Base-by-base conservation (phyloP, 2,888 invertebrate genomes). In the Philopedon plagiatum region DNA sequence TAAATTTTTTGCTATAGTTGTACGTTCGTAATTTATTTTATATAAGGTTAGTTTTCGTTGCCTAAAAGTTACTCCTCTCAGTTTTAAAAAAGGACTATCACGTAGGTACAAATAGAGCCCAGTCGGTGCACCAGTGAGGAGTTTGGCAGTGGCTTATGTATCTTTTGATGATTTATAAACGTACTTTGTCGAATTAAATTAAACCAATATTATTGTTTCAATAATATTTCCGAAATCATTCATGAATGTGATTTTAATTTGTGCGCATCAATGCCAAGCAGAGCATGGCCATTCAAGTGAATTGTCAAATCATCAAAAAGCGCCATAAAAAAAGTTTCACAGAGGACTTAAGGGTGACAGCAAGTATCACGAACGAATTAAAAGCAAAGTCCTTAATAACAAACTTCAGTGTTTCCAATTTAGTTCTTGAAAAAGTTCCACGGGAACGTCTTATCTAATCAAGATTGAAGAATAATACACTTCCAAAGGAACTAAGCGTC, bases 391-490 rank as follows among this genome's bases (percentile, higher is more conserved):
- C 41, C n/a, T 15, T 11, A 41, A 60, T 60, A 2, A 58, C 39
- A 2, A 21, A 18, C 19, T 51, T 11, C 8, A 39, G 37, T 49
- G 54, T 63, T 23, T 46, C 49, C 18, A 23, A 13, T 63, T 54
- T 54, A 3, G 23, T 63, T 9, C 21, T 23, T n/a, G 60, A 18
- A 41, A 62, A 41, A 56, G 41, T 34, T 7, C 37, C 37, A 19
- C 54, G 21, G 15, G 69, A 69, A 29, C 44, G 69, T 5, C 62
- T 69, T 39, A 62, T 69, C 5, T 69, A 62, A 62, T 41, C 5
- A 18, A 51, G 37, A 29, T 9, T 7, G 26, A 56, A 32, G 26
- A 11, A 15, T 2, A 32, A 61, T 9, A 49, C 3, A n/a, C 23
- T 49, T 49, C 7, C 13, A 49, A 2, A 26, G 5, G 5, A 9